Conservation (phyloP, 2,113 vertebrate species). For the Sinosuthora webbiana region DNA sequence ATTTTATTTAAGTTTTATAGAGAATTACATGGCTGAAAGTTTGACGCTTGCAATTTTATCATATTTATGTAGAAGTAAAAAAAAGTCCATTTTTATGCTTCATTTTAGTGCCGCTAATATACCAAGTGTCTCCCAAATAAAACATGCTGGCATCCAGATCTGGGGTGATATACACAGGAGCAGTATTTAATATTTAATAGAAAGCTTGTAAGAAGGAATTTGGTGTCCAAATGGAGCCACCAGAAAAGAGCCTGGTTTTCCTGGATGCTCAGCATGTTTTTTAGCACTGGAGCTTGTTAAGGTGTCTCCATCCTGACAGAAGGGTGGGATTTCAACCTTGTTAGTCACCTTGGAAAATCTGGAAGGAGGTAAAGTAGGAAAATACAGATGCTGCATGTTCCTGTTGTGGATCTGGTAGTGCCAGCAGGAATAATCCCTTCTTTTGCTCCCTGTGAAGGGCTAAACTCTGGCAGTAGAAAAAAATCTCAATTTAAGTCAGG, state of each 20-base stretch:
- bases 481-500: not conserved
- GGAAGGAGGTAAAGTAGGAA: not conserved
- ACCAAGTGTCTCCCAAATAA: conserved; percentile 40
- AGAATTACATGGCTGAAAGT: conserved; percentile 45
- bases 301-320: not conserved
- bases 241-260: not conserved
- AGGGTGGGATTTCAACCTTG: not conserved
- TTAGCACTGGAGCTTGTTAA: not conserved
- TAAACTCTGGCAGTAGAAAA: not conserved
- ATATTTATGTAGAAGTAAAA: conserved; percentile 56
- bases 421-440: not conserved
- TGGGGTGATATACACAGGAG: not conserved
- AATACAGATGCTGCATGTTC: not conserved
- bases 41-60: conserved; percentile 29
- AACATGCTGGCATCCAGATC: conserved; percentile 8
- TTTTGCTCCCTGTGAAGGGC: not conserved
- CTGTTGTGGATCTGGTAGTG: not conserved
- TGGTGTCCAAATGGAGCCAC: not conserved
- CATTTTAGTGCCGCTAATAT: conserved; percentile 19
- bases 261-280: not conserved
- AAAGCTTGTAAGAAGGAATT: not conserved
- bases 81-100: conserved; percentile 21
- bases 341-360: not conserved
- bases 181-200: not conserved
- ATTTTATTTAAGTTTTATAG: conserved; percentile 67